Evolutionary conservation across 1,140 invertebrate species (phyloP).

Genomic region (Aricia agestis): DNA sequence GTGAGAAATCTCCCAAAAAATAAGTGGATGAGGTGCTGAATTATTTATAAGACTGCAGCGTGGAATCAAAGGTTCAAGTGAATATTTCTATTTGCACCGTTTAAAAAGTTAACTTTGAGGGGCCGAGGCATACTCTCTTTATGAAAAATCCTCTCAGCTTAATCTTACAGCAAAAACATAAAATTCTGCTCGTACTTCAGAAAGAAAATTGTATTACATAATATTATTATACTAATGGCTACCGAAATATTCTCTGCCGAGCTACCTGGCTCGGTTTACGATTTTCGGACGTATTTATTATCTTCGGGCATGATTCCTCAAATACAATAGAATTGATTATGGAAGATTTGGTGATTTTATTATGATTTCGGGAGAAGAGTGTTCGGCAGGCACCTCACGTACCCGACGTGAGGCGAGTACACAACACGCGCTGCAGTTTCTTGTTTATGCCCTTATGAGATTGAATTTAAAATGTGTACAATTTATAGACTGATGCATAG

Average conservation of each 20-base stretch:
- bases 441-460: conserved; percentile 6
- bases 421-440: neutral
- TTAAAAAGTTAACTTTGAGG: conserved; percentile 3
- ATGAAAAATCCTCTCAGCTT: neutral
- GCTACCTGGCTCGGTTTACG: neutral
- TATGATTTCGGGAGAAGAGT: conserved; percentile 8
- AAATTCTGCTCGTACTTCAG: neutral
- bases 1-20: conserved; percentile 10
- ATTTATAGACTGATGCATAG: conserved; percentile 4
- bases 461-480: conserved; percentile 9
- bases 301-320: conserved; percentile 3
- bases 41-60: conserved; percentile 25
- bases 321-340: conserved; percentile 10
- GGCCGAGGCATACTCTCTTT: conserved; percentile 5
- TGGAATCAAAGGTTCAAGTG: conserved; percentile 26
- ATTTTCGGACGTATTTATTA: neutral
- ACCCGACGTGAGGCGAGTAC: neutral
- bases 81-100: conserved; percentile 23
- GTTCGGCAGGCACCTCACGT: neutral
- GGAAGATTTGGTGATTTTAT: conserved; percentile 11
- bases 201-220: neutral
- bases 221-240: neutral
- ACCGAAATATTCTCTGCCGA: neutral
- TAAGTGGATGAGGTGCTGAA: conserved; percentile 22
- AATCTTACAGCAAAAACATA: neutral